A percentile compares a stretch with the other conserved stretches of the same genome.
phyloP scores from a whole-genome alignment of 2,797 vertebrate genomes.

The Tragelaphus eurycerus region DNA sequence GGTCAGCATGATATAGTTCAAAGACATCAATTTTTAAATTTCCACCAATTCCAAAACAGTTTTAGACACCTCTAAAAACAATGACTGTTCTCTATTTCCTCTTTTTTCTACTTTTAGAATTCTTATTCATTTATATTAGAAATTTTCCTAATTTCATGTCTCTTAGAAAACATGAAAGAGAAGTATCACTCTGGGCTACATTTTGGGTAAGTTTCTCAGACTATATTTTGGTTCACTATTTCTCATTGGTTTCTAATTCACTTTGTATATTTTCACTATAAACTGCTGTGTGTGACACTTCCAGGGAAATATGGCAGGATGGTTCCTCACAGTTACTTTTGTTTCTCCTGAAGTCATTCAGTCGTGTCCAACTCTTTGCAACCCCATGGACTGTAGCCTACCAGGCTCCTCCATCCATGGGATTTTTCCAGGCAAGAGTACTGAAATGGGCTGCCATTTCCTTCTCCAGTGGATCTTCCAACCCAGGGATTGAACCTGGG shows the following conservation, averaged over 20 bases:
- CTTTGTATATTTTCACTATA: background rate
- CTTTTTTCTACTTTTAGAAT: conserved; percentile 1
- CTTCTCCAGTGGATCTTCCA: background rate
- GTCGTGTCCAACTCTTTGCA: background rate
- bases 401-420: background rate
- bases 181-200: background rate
- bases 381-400: background rate
- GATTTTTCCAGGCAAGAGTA: background rate
- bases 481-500: background rate
- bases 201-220: background rate
- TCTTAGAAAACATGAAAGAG: background rate
- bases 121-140: background rate
- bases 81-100: background rate
- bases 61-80: background rate
- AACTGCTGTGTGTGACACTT: background rate
- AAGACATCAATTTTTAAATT: background rate
- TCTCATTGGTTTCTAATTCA: background rate
- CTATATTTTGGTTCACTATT: background rate
- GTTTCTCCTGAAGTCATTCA: background rate
- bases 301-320: background rate
- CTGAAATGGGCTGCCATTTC: background rate
- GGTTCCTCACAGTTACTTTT: background rate
- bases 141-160: background rate
- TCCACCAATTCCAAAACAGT: background rate
- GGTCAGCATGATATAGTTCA: background rate